phyloP scores from a whole-genome alignment of 1,140 invertebrate species.

The Dinothrombium tinctorium region DNA sequence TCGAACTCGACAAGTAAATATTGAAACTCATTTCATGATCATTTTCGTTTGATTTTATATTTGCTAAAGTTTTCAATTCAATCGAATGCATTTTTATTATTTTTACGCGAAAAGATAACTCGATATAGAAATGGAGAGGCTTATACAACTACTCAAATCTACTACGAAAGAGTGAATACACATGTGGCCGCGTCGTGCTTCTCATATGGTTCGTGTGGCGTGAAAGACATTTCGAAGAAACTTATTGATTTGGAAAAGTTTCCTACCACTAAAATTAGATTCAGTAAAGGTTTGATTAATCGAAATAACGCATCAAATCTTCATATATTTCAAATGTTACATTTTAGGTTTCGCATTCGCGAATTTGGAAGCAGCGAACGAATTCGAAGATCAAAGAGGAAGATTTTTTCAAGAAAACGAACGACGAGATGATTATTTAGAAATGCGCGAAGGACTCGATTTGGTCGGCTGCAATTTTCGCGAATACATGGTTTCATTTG shows the following conservation, averaged over 20 bases:
- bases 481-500: constrained; percentile 39
- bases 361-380: constrained; percentile 20
- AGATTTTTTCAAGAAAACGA: constrained; percentile 55
- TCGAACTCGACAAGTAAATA: constrained; percentile 33
- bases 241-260: constrained; percentile 31
- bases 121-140: constrained; percentile 43
- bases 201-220: constrained; percentile 33
- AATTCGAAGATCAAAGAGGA: constrained; percentile 60
- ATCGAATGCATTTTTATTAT: background rate
- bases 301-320: no score
- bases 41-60: background rate
- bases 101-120: constrained; percentile 28
- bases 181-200: constrained; percentile 51
- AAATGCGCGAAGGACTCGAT: constrained; percentile 63
- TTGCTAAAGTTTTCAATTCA: constrained; percentile 1
- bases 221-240: constrained; percentile 50
- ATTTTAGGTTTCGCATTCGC: constrained; percentile 17
- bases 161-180: constrained; percentile 59
- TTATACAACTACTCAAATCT: constrained; percentile 27
- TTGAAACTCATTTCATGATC: no score
- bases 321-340: no score
- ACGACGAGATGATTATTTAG: constrained; percentile 59
- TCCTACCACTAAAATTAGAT: constrained; percentile 15
- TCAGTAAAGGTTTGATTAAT: constrained; percentile 24
- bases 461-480: constrained; percentile 44